Conservation (phyloP, 2,113 vertebrate species). For the Aldabrachelys gigantea region DNA sequence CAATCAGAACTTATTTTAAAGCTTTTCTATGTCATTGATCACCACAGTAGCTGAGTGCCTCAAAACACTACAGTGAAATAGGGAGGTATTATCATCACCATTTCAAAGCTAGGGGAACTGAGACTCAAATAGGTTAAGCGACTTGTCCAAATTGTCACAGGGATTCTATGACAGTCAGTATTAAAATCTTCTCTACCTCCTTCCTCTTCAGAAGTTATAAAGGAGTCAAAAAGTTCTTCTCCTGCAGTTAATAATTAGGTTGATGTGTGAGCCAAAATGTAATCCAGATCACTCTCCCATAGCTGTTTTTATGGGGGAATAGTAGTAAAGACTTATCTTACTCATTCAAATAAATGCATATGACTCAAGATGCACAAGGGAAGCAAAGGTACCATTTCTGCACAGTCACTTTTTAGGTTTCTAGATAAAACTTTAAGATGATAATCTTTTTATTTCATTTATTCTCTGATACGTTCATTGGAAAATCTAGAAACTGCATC, state of each 20-base stretch:
- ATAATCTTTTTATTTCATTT: background rate
- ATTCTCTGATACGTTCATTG: background rate
- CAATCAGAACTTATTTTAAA: background rate
- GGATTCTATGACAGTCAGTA: background rate
- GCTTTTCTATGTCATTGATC: background rate
- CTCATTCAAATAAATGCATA: background rate
- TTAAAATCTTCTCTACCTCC: background rate
- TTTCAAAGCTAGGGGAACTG: background rate
- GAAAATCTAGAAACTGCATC: background rate
- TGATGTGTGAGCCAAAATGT: background rate
- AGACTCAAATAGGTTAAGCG: background rate
- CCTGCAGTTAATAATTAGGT: background rate
- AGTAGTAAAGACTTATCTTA: background rate
- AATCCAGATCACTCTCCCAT: background rate
- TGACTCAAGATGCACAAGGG: background rate
- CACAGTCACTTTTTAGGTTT: background rate
- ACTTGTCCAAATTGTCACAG: background rate
- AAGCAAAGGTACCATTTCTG: background rate
- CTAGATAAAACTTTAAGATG: background rate
- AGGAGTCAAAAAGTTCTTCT: background rate
- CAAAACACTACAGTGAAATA: background rate
- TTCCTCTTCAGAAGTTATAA: background rate
- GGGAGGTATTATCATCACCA: background rate
- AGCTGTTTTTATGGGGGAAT: rapidly evolving
- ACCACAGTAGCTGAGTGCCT: background rate